Evolutionary conservation across 2,888 invertebrate species (phyloP), one percentile per base, ranked within the genome.

Genomic region (Zygothrica quintamaculata): DNA sequence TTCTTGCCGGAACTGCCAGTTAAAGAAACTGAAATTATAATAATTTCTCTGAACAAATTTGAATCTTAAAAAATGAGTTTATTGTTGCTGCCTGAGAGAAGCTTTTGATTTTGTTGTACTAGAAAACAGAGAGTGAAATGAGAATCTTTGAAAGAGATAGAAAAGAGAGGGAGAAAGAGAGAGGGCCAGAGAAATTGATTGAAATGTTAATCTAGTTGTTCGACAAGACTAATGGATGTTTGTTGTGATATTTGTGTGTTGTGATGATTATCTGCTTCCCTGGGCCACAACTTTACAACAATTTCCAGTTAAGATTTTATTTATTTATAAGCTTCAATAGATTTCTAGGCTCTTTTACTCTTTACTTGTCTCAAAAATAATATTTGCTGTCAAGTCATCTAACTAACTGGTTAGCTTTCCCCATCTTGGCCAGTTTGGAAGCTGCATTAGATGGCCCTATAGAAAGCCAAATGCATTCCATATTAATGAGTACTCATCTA

Each of bases 401-500:
- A 16, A 12, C 16, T 13, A 26, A 5, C 29, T 16, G 1, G 46
- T 46, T 34, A 55, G 51, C 58, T 58, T 71, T 71, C 34, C 25
- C 44, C 9, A 25, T 31, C 47, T 39, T 56, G 40, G 39, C 5
- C 36, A 40, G 33, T 5, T 13, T 51, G 48, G 29, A 44, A 22
- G 18, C 22, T 40, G 48, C 26, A 18, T 26, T 46, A 34, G 15
- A 18, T 29, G n/a, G 37, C 57, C 40, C 47, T 46, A 26, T 40
- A 48, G 18, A 60, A 53, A 56, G 29, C 53, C 67, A 31, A 43
- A 65, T 67, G 58, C 53, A 61, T 71, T 76, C 73, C 84, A 66
- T 56, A 62, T 74, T 73, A 84, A 84, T 80, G 61, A 74, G 57
- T 40, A 47, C 50, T n/a, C 52, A 66, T 39, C 59, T 33, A 33